Percentiles rank a stretch among this genome's conserved stretches.
Conservation (phyloP, 2,888 invertebrate species). For the Tridacna crocea region DNA sequence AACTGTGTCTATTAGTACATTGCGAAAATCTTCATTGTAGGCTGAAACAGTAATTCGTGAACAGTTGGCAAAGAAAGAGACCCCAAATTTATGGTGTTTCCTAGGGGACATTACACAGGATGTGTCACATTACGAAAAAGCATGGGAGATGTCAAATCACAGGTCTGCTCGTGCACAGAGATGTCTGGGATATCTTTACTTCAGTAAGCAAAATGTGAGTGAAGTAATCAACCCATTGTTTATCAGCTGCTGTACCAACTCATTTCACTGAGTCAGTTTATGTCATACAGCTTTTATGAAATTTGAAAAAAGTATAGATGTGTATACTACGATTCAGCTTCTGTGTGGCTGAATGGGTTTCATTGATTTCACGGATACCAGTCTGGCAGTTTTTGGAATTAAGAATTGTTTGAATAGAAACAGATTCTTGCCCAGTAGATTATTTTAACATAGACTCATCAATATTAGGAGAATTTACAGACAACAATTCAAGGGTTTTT, state of each 20-base stretch:
- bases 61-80: slow-evolving; percentile 90
- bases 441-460: too few species aligned
- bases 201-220: slow-evolving; percentile 79
- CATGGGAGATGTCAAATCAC: slow-evolving; percentile 94
- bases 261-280: too few species aligned
- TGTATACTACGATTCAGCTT: too few species aligned
- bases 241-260: too few species aligned
- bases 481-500: not conserved
- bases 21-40: slow-evolving; percentile 81
- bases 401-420: too few species aligned
- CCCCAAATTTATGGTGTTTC: slow-evolving; percentile 94
- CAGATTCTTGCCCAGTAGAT: too few species aligned
- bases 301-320: too few species aligned
- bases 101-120: slow-evolving; percentile 95
- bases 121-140: slow-evolving; percentile 91
- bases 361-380: too few species aligned
- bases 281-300: too few species aligned
- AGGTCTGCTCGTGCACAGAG: slow-evolving; percentile 93
- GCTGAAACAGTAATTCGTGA: slow-evolving; percentile 95
- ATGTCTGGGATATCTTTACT: slow-evolving; percentile 90
- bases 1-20: not conserved
- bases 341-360: too few species aligned
- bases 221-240: not conserved
- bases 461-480: too few species aligned
- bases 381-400: too few species aligned